Percentiles rank a stretch among this genome's conserved stretches.
phyloP scores from a whole-genome alignment of 2,888 invertebrate species.

The Monochamus alternatus region DNA sequence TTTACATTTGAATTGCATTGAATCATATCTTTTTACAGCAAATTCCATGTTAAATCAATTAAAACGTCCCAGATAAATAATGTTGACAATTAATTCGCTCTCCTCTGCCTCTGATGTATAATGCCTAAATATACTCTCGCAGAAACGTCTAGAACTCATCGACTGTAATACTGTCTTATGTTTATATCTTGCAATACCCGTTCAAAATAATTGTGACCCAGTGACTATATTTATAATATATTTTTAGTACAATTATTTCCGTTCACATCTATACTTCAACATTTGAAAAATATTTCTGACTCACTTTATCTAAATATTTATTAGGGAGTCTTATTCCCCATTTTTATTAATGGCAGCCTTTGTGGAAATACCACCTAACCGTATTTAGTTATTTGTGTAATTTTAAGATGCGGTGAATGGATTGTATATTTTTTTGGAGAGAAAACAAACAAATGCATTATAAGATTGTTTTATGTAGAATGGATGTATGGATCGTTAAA shows the following conservation, averaged over 20 bases:
- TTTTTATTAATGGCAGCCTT: constrained; percentile 31
- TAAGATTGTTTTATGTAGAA: neutral
- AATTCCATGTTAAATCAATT: too few relatives aligned
- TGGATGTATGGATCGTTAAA: constrained; percentile 17
- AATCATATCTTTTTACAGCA: too few relatives aligned
- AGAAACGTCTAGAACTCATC: neutral
- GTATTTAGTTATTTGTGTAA: constrained; percentile 28
- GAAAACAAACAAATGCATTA: constrained; percentile 26
- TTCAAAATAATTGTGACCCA: constrained; percentile 34
- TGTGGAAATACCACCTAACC: constrained; percentile 21
- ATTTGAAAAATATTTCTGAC: constrained; percentile 38
- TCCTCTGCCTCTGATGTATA: neutral
- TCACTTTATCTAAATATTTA: constrained; percentile 43
- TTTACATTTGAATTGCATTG: too few relatives aligned
- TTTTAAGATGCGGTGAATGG: constrained; percentile 9
- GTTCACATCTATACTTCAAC: constrained; percentile 25
- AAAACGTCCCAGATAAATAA: too few relatives aligned
- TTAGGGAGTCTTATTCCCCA: constrained; percentile 11
- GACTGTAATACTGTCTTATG: neutral
- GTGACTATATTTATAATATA: constrained; percentile 30
- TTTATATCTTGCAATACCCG: constrained; percentile 17
- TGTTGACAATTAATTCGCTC: too few relatives aligned
- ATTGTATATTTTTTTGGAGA: constrained; percentile 25
- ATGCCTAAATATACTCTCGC: neutral
- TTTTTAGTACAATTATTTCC: constrained; percentile 37